Base-by-base conservation (phyloP, 1,140 invertebrate genomes). In the Hesperophylax magnus region DNA sequence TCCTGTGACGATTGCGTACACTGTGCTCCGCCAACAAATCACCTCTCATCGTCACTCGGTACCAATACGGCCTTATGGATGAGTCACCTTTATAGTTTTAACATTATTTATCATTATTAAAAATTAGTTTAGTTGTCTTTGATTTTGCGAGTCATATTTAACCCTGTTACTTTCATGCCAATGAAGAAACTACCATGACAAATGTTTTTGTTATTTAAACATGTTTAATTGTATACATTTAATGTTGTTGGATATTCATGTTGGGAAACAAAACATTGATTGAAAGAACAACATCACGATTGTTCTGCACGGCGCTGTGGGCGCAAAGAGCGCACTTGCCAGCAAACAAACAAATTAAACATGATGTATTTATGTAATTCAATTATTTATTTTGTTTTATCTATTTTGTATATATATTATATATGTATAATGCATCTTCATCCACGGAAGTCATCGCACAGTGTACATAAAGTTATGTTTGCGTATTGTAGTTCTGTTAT, bases 401-500 rank as follows among this genome's bases (percentile, higher is more conserved):
- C 39, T 69, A 69, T 58, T 71, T 67, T 71, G 53, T 69, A 78
- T 78, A 69, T 58, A 47, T 47, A 47, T 47, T 47, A 47, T 27
- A 27, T 27, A 27, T 27, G 27, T 27, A 27, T 27, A 27, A 78
- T 53, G 58, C 47, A 58, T 53, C 20, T 54, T 52, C 34, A 65
- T 77, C 15, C 60, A 53, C 53, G 60, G 39, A 24, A 58, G 39
- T 77, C 76, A 65, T 53, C 53, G 80, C 80, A 81, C 80, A 81
- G 80, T 81, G 80, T 81, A 81, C 80, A 81, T 77, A 78, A 67
- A 58, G 76, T 81, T 77, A 81, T 58, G 80, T 81, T 81, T 81
- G 67, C 67, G 53, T 81, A 56, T 24, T 75, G 65, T 47, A 34
- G 34, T 39, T 39, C 31, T 69, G 65, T 69, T 69, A 69, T 69